Base-by-base conservation (phyloP, 2,888 invertebrate species). In the Chrysina gloriosa region DNA sequence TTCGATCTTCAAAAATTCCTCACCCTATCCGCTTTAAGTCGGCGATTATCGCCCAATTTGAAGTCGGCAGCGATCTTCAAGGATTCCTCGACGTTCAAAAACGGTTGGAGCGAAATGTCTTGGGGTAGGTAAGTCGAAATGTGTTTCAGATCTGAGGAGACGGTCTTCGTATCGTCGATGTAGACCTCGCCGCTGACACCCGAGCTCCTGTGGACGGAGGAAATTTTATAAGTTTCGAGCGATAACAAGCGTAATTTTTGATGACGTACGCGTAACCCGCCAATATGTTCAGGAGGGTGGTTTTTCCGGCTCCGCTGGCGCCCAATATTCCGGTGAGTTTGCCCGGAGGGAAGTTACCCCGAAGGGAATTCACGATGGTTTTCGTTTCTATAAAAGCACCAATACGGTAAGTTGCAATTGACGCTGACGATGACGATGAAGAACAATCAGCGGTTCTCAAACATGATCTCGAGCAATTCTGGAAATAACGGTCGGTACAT, bases 61-160 rank as follows among this genome's bases (percentile, higher is more conserved):
- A 94, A 84, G 72, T 90, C 86, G 0, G 93, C 92, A 0, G 93
- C 91, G 39, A 91, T 87, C 77, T 85, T 85, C 90, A 94, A 91
- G 6, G 92, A 86, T 83, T 94, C 94, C 64, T 85, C 83, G 0
- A 93, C 92, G 0, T 90, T 89, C 5, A 94, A 85, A 73, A 89
- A 86, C 0, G 91, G 90, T 77, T 93, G 89, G 11, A 93, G 81
- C 31, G 90, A 79, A 76, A 91, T 91, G 69, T 91, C 90, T 80
- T 94, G 94, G 91, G 92, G 92, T 74, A 94, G 93, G 84, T 93
- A 93, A 58, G 91, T 89, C 31, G 91, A 89, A 70, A 92, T 85
- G 78, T 92, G 92, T 77, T 92, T 89, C 84, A 92, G 93, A n/a
- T 88, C 82, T 34, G 87, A 84, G 84, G 91, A 85, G 73, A 92